phyloP scores from a whole-genome alignment of 2,113 vertebrate genomes.

The Stegostoma tigrinum region DNA sequence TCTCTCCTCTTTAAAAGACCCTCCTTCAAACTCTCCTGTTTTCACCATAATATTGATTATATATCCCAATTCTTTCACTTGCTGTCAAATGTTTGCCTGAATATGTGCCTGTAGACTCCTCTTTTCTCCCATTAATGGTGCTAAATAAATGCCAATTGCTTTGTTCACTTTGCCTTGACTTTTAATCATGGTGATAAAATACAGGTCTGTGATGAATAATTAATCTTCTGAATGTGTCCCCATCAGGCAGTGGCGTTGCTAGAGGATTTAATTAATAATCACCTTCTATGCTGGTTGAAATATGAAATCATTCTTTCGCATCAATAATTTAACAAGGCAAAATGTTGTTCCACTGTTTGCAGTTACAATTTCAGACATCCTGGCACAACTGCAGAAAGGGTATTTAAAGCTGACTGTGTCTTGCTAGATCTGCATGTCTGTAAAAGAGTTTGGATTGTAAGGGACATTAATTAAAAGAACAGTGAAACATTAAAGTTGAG shows the following conservation, averaged over 20 bases:
- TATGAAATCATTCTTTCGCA: conserved; percentile 54
- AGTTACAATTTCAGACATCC: neutral
- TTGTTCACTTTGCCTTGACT: neutral
- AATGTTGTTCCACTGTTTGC: conserved; percentile 12
- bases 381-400: no score
- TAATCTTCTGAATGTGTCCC: conserved; percentile 42
- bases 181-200: conserved; percentile 42
- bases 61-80: neutral
- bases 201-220: conserved; percentile 48
- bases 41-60: neutral
- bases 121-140: neutral
- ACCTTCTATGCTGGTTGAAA: conserved; percentile 50
- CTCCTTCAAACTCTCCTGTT: neutral
- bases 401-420: neutral
- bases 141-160: neutral
- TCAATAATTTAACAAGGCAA: conserved; percentile 52
- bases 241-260: conserved; percentile 44
- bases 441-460: neutral
- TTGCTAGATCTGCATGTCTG: no score
- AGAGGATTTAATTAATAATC: conserved; percentile 58
- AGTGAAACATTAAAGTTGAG: neutral
- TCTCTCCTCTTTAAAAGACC: neutral
- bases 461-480: neutral
- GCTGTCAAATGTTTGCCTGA: neutral
- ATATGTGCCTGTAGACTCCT: neutral